These are phyloP conservation scores for Malthinus seriepunctatus DNA, from an alignment of 2,888 invertebrate genomes.

Conservation along the genomic window DNA sequence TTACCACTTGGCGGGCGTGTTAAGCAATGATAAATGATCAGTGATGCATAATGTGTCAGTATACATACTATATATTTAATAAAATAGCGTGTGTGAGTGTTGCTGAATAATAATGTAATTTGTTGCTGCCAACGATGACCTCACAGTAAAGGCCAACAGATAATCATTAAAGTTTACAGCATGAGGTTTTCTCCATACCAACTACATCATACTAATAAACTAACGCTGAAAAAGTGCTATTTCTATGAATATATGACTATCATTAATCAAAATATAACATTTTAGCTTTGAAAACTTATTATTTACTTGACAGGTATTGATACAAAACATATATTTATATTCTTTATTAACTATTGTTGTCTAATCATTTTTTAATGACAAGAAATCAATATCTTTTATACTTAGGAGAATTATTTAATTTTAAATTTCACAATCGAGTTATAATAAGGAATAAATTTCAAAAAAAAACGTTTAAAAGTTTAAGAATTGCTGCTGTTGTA, in stretches of 20 bases:
- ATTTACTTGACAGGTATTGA: slow-evolving; percentile 10
- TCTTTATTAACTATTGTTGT: no score
- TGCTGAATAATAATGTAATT: slow-evolving; percentile 51
- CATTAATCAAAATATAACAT: slow-evolving; percentile 39
- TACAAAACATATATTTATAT: no score
- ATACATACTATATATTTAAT: slow-evolving; percentile 47
- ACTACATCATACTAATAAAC: slow-evolving; percentile 44
- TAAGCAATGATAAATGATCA: slow-evolving; percentile 45
- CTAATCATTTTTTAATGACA: neutral
- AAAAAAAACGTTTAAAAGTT: no score
- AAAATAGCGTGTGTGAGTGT: slow-evolving; percentile 46
- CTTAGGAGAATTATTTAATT: no score
- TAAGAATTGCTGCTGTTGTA: no score
- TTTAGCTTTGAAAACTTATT: slow-evolving; percentile 34
- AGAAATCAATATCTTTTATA: neutral
- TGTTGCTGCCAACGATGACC: slow-evolving; percentile 50
- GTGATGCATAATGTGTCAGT: slow-evolving; percentile 48
- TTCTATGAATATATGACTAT: slow-evolving; percentile 39
- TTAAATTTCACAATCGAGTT: no score
- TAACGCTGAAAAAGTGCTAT: slow-evolving; percentile 39
- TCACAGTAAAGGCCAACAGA: slow-evolving; percentile 46
- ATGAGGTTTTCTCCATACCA: slow-evolving; percentile 45
- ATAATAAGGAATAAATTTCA: no score
- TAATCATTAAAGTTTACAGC: slow-evolving; percentile 48
- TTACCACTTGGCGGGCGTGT: slow-evolving; percentile 48